These are phyloP conservation scores for Coregonus ussuriensis DNA, from an alignment of 2,797 vertebrate genomes.

Conservation along the genomic window DNA sequence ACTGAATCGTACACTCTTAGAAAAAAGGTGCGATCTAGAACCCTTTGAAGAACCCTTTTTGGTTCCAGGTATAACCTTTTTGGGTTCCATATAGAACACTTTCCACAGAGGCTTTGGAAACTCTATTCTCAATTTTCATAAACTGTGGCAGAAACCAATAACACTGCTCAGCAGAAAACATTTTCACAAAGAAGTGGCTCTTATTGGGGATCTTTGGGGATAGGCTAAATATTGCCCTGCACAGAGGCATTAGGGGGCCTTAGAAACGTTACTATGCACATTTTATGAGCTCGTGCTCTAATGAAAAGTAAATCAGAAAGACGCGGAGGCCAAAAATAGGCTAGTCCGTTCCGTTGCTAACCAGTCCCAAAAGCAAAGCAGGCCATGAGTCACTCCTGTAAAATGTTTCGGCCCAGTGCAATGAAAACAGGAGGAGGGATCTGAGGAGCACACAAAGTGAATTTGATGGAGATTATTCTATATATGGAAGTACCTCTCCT, in stretches of 20 bases:
- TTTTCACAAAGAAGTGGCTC: not conserved
- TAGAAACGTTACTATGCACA: not conserved
- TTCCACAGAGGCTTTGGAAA: no score
- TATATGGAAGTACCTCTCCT: conserved; percentile 21
- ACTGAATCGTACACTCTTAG: not conserved
- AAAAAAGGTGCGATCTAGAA: no score
- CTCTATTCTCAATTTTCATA: conserved; percentile 9
- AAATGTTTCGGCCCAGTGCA: conserved; percentile 65
- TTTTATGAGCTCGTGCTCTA: conserved; percentile 14
- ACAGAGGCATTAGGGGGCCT: not conserved
- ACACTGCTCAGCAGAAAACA: not conserved
- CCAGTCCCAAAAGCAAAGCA: conserved; percentile 36
- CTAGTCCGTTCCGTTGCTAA: conserved; percentile 37
- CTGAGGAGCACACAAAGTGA: conserved; percentile 1
- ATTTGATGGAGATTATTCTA: conserved; percentile 13
- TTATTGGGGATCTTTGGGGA: not conserved
- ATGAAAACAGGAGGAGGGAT: conserved; percentile 56
- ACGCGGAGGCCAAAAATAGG: conserved; percentile 48
- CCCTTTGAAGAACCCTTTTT: no score
- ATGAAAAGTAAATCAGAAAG: conserved; percentile 67
- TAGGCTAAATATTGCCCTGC: not conserved
- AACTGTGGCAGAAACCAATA: conserved; percentile 6
- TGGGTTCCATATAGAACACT: no score
- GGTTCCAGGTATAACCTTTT: no score
- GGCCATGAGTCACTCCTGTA: conserved; percentile 63